Base-by-base conservation (phyloP, 2,797 vertebrate species). In the Garrulus glandarius region DNA sequence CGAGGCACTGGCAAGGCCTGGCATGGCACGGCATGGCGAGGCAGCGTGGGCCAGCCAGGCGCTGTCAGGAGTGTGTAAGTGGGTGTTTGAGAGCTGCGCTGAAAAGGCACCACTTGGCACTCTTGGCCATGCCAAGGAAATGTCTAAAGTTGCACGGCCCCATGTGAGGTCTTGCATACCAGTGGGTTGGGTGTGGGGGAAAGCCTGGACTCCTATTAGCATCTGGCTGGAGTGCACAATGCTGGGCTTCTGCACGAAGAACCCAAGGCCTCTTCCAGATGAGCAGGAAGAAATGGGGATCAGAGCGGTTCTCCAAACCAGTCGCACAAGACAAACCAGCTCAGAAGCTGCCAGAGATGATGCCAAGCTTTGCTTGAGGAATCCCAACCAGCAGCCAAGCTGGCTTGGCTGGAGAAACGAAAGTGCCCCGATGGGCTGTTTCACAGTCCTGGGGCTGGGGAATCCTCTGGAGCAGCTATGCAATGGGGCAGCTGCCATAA, bases 341-440 rank as follows among this genome's bases (percentile, higher is more conserved):
- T 93, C 71, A 43, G 72, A 76, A 84, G 79, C 41, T 95, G 95
- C 86, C 84, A 87, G 70, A 77, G 81, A 80, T 2, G n/a, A 70
- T 89, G 93, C 95, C 93, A 94, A 86, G 71, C 84, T 93, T 68
- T 80, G 91, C 71, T 64, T 60, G 74, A 91, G 84, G 78, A 93
- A 95, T 92, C 84, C 86, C 75, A 94, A 76, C 21, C 60, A 80
- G 59, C 37, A 82, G 88, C 93, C 88, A 89, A 77, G 52, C 47
- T 79, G 86, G 59, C 64, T 89, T 4, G n/a, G 64, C 68, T 87
- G 82, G 37, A 64, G 68, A 68, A 83, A 86, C 76, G 55, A 91
- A 49, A 68, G 59, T 7, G 4, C 63, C 52, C 56, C 4, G 4
- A 78, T 43, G 36, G 64, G 80, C 69, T 90, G 32, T 60, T 80